Evolutionary conservation across 2,888 invertebrate species (phyloP).

Genomic region (Gastracanthus pulcherrimus): DNA sequence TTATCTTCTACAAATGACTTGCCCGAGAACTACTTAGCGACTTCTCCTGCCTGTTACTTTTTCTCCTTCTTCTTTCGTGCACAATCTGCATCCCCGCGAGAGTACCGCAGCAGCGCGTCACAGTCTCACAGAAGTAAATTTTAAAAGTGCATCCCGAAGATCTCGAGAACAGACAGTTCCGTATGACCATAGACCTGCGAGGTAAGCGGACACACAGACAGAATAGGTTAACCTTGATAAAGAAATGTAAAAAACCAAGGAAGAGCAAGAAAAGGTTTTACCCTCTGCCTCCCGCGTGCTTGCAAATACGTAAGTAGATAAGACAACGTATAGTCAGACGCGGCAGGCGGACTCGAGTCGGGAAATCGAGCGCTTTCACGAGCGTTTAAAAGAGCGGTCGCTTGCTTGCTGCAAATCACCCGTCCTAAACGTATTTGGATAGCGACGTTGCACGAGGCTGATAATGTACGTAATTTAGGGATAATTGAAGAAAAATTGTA

Average conservation of each 20-base stretch:
- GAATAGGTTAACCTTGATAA: conserved; percentile 24
- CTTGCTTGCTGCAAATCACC: not conserved
- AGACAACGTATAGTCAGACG: not conserved
- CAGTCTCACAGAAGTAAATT: not conserved
- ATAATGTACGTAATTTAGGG: too few species aligned
- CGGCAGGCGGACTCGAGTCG: too few species aligned
- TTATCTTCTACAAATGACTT: not conserved
- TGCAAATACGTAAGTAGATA: conserved; percentile 14
- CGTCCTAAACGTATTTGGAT: not conserved
- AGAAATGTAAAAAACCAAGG: not conserved
- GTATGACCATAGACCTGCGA: not conserved
- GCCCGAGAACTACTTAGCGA: not conserved
- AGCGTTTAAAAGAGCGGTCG: not conserved
- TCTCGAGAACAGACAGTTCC: not conserved
- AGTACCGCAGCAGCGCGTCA: not conserved
- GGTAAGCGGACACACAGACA: not conserved
- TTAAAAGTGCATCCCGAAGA: not conserved
- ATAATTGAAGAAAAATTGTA: too few species aligned
- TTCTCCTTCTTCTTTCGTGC: not conserved
- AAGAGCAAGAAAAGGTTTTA: not conserved
- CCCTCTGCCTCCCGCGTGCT: not conserved
- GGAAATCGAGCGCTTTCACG: not conserved
- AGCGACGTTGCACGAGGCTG: not conserved
- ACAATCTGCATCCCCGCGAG: not conserved
- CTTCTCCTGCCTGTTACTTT: too few species aligned